Evolutionary conservation across 1,140 invertebrate genomes (phyloP).

Genomic region (Aphaenogaster ashmeadi): DNA sequence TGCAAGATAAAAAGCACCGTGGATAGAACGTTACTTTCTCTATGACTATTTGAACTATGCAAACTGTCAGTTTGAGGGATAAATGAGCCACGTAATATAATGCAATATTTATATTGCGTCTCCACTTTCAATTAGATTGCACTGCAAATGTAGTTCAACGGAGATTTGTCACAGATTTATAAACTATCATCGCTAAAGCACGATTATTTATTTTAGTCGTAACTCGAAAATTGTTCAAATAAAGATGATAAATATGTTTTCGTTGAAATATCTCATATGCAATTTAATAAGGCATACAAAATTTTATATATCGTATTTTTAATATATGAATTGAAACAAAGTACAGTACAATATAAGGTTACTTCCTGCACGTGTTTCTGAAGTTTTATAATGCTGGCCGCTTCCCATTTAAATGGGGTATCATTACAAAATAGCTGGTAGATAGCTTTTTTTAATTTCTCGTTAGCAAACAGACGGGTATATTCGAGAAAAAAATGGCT

Average conservation of each 20-base stretch:
- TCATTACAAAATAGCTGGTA: background rate
- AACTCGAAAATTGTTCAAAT: background rate
- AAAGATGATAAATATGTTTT: background rate
- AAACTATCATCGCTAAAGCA: background rate
- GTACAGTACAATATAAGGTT: background rate
- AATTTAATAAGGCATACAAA: background rate
- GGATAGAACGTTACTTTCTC: constrained; percentile 49
- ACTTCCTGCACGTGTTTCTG: background rate
- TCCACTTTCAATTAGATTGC: background rate
- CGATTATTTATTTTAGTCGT: background rate
- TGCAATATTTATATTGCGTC: constrained; percentile 5
- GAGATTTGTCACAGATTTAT: constrained; percentile 2
- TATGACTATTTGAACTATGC: constrained; percentile 42
- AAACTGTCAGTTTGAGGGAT: constrained; percentile 12
- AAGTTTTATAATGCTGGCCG: background rate
- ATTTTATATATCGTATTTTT: background rate
- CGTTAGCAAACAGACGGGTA: background rate
- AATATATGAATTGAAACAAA: background rate
- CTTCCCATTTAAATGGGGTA: background rate
- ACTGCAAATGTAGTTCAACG: background rate
- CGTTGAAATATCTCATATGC: background rate
- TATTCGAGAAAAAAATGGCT: background rate
- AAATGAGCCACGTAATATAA: constrained; percentile 3
- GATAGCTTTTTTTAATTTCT: background rate
- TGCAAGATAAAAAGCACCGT: background rate